These are phyloP conservation scores for Chloroclysta siterata DNA, from an alignment of 2,888 invertebrate genomes.

Conservation along the genomic window DNA sequence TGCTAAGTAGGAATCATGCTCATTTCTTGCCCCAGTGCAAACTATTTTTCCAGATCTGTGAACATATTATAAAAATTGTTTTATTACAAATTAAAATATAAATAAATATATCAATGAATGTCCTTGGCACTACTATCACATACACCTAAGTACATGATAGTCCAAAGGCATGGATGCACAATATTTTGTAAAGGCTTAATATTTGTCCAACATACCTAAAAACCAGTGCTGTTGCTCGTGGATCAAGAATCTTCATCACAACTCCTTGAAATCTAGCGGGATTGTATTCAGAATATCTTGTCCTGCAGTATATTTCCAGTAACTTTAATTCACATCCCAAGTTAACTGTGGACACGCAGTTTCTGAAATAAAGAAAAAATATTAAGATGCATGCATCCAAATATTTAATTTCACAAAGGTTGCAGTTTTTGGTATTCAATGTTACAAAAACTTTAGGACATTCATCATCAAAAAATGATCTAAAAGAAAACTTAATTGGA, in stretches of 20 bases:
- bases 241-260: conserved; percentile 92
- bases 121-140: too few species aligned
- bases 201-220: conserved; percentile 66
- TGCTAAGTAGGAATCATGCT: conserved; percentile 90
- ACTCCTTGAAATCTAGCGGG: conserved; percentile 93
- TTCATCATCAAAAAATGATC: too few species aligned
- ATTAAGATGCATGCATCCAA: background rate
- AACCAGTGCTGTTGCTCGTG: conserved; percentile 89
- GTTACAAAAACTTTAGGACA: too few species aligned
- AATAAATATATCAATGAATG: too few species aligned
- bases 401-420: too few species aligned
- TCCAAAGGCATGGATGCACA: too few species aligned
- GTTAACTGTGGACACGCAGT: conserved; percentile 92
- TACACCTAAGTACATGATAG: too few species aligned
- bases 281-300: conserved; percentile 93
- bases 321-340: conserved; percentile 89
- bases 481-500: too few species aligned
- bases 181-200: background rate
- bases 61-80: conserved; percentile 21
- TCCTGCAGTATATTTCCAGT: conserved; percentile 90
- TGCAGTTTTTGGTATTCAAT: too few species aligned
- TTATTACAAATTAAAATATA: too few species aligned
- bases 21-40: conserved; percentile 92
- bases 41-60: conserved; percentile 92
- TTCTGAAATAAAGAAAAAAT: conserved; percentile 77